Base-by-base conservation (phyloP, 2,888 invertebrate genomes). In the Aleiodes leptofemur region DNA sequence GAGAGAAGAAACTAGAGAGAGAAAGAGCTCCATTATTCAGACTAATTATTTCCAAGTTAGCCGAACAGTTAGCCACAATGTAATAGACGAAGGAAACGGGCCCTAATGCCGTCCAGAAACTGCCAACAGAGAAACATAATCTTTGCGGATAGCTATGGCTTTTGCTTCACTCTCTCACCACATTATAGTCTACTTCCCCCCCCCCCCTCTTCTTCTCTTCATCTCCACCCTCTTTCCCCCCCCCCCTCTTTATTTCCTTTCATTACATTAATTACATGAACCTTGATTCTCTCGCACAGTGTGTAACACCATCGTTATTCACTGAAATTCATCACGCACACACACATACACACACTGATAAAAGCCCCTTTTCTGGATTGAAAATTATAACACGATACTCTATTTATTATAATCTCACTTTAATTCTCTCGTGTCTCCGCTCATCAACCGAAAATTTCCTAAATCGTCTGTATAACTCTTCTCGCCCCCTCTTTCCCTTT, bases 1-100 rank as follows among this genome's bases (percentile, higher is more conserved):
- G 11, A 34, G 34, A 14, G 61, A 61, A 11, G 7, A 38, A 61
- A 9, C 9, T 16, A 64, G 48, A 48, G 64, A 64, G 61, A 14
- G 16, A 43, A 16, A 53, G 53, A 86, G 86, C 85, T 86, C 85
- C 85, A 86, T 87, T 87, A 86, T 86, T 84, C 82, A 79, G 82
- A 87, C 87, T 87, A 88, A 88, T 88, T 87, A 87, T 87, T 86
- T 87, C 84, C 83, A 87, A 87, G 86, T 87, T 86, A 85, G 84
- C 85, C 84, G 83, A 85, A 86, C 84, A 84, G 86, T 85, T 86
- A 83, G 85, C 85, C 85, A 85, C 85, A 84, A 85, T 86, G 86
- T 86, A 84, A 86, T 85, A 83, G 82, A 53, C 82, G 68, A 83
- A 83, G 85, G 84, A 86, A 85, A 85, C 82, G 83, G 83, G 81